Percentiles rank a stretch among this genome's conserved stretches.
phyloP scores from a whole-genome alignment of 2,888 invertebrate species.

The Eupithecia inturbata region DNA sequence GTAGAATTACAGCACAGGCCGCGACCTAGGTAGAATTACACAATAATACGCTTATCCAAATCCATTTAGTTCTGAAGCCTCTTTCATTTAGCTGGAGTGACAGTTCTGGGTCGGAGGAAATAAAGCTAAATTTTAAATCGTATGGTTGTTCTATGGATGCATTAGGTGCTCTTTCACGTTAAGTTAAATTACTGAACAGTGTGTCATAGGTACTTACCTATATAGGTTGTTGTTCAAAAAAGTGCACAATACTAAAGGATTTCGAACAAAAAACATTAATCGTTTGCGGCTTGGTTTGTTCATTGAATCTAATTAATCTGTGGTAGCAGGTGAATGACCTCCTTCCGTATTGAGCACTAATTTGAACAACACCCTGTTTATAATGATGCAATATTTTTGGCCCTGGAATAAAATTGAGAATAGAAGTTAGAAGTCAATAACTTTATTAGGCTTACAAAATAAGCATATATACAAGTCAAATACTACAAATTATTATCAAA shows the following conservation, averaged over 20 bases:
- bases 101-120: neutral
- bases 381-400: neutral
- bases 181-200: neutral
- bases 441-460: neutral
- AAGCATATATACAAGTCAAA: neutral
- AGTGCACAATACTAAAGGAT: too few species aligned
- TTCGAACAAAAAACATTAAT: too few species aligned
- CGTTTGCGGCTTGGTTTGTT: too few species aligned
- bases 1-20: slow-evolving; percentile 14
- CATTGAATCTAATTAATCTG: too few species aligned
- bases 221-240: too few species aligned
- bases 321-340: too few species aligned
- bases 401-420: neutral
- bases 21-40: slow-evolving; percentile 18
- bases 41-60: slow-evolving; percentile 12
- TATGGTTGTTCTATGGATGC: neutral
- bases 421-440: neutral
- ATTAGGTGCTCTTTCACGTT: neutral
- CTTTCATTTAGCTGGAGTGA: neutral
- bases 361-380: too few species aligned
- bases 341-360: too few species aligned
- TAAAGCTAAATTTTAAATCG: neutral
- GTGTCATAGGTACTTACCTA: too few species aligned
- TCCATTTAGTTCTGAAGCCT: slow-evolving; percentile 18
- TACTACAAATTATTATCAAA: neutral